Conservation (phyloP, 2,888 invertebrate species). For the Plagodis dolabraria region DNA sequence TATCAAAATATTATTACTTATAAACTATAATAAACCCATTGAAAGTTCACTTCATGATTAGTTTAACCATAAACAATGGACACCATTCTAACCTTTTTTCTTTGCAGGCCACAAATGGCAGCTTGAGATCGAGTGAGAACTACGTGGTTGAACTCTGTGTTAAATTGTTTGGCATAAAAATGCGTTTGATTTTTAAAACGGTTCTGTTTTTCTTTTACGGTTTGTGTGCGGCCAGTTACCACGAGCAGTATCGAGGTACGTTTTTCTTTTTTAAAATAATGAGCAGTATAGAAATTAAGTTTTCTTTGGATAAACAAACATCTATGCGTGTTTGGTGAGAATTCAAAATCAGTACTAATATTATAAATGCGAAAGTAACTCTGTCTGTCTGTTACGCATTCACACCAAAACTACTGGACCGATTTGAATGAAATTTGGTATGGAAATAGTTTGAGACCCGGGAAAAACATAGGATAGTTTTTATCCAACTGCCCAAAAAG, state of each 20-base stretch:
- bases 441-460: too few relatives aligned
- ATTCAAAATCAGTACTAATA: too few relatives aligned
- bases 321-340: too few relatives aligned
- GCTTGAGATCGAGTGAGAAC: neutral
- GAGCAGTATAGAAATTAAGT: too few relatives aligned
- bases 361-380: too few relatives aligned
- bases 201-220: conserved; percentile 36
- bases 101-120: neutral
- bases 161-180: conserved; percentile 8
- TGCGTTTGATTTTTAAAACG: conserved; percentile 32
- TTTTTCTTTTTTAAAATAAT: conserved; percentile 4
- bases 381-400: too few relatives aligned
- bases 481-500: too few relatives aligned
- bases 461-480: too few relatives aligned
- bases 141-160: neutral
- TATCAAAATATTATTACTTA: conserved; percentile 9
- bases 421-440: too few relatives aligned
- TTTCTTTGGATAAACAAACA: too few relatives aligned
- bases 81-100: neutral
- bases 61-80: conserved; percentile 3
- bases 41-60: conserved; percentile 4
- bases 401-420: too few relatives aligned
- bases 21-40: conserved; percentile 26
- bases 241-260: conserved; percentile 73
- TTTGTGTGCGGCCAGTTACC: conserved; percentile 59